These are phyloP conservation scores for Parauchenoglanis ngamensis DNA, from an alignment of 2,797 vertebrate species.

Conservation along the genomic window DNA sequence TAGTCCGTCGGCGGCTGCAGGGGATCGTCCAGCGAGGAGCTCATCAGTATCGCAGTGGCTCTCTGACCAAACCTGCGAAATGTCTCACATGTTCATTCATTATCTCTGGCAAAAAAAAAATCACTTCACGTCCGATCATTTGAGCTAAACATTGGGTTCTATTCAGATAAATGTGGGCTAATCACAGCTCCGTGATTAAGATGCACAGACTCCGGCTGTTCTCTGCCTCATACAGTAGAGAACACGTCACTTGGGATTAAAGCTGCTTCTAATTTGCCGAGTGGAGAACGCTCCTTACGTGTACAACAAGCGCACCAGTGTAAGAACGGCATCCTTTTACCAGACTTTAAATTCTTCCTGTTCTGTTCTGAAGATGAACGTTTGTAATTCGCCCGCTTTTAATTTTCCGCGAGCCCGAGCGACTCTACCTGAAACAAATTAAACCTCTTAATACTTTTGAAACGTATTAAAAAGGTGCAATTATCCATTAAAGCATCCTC, in stretches of 20 bases:
- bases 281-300: neutral
- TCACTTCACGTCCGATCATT: neutral
- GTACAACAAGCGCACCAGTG: neutral
- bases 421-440: neutral
- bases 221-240: neutral
- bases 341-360: neutral
- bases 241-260: neutral
- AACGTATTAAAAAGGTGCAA: neutral
- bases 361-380: neutral
- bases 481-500: neutral
- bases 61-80: constrained; percentile 70
- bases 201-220: neutral
- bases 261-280: neutral
- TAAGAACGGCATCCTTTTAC: neutral
- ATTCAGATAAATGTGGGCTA: neutral
- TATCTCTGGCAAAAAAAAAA: neutral
- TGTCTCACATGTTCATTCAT: neutral
- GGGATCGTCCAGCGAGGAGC: constrained; percentile 68
- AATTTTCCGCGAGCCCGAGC: neutral
- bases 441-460: neutral
- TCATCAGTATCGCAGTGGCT: constrained; percentile 74
- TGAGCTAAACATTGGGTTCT: neutral
- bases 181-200: neutral
- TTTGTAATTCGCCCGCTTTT: neutral
- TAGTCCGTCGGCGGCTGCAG: constrained; percentile 60